Evolutionary conservation across 2,113 vertebrate species (phyloP), one percentile per base, ranked within the genome.

Genomic region (Semnornis frantzii): DNA sequence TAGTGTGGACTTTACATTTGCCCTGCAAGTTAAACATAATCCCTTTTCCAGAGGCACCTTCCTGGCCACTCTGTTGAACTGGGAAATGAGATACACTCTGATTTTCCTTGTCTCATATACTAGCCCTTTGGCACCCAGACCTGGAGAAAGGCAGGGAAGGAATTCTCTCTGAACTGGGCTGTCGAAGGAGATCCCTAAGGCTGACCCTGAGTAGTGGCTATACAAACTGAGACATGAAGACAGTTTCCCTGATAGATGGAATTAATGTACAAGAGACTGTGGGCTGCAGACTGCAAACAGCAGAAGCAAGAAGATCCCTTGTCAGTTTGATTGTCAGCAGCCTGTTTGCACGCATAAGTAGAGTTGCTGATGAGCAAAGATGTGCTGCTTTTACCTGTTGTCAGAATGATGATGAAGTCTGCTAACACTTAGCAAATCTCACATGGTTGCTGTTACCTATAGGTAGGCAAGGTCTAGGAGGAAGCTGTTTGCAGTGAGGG

Each of bases 311-410:
- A 81, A 70, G 71, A 59, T 65, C 57, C 3, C 59, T 66, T 93
- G 50, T 91, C 82, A 87, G 9, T 57, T 82, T 90, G 86, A 90
- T 69, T 89, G 83, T 76, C 77, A 93, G 80, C 88, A 91, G 65
- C 39, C 70, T 78, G 74, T 59, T 66, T 84, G 55, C 39, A 33
- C 70, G 60, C 39, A 23, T 73, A 88, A 82, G 44, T 84, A 42
- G 33, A 50, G 57, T 84, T 94, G 23, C 42, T 66, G 63, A 89
- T 79, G 31, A 76, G 68, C 70, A 82, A 78, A 90, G 44, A 72
- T 31, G 44, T 59, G 17, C 13, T 8, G 82, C 48, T 90, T 83
- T 93, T 82, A 55, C 64, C 83, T 74, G 44, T 54, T 37, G 2
- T 65, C 34, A 63, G 68, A 79, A 73, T 73, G 74, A 68, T 23